Percentiles rank a stretch among this genome's conserved stretches.
Evolutionary conservation across 2,797 vertebrate genomes (phyloP).

Genomic region (Gallinago stenura): DNA sequence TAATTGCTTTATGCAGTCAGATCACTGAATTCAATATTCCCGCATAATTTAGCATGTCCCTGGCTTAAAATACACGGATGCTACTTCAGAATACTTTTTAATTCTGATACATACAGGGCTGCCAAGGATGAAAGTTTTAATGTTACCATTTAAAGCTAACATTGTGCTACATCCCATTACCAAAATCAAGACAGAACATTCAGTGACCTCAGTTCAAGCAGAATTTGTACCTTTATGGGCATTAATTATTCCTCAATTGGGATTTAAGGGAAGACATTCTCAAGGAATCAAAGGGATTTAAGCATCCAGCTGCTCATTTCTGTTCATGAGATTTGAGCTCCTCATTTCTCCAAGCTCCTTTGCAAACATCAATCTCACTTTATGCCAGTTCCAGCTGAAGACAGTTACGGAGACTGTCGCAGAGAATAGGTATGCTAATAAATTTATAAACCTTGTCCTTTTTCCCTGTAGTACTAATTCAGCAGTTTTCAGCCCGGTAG

Average conservation of each 20-base stretch:
- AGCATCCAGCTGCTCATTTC: not conserved
- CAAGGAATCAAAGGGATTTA: slow-evolving; percentile 2
- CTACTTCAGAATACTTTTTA: not conserved
- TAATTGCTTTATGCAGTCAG: not conserved
- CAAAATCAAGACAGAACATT: not conserved
- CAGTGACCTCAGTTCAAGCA: not conserved
- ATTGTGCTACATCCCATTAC: slow-evolving; percentile 1
- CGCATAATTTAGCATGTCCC: not conserved
- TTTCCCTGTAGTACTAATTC: not conserved
- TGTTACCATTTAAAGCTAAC: not conserved
- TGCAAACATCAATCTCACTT: not conserved
- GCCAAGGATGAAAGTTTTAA: not conserved
- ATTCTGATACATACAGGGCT: not conserved
- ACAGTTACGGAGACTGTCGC: not conserved
- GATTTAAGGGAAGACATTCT: slow-evolving; percentile 1
- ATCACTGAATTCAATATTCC: not conserved
- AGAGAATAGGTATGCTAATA: not conserved
- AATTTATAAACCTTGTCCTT: not conserved
- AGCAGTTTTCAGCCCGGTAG: not conserved
- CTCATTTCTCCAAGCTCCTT: slow-evolving; percentile 9
- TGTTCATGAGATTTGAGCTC: not conserved
- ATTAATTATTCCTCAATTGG: slow-evolving; percentile 9
- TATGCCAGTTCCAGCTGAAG: not conserved
- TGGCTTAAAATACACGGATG: not conserved
- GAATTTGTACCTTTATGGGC: not conserved